phyloP scores from a whole-genome alignment of 2,888 invertebrate genomes.

The Ornithoptera priamus region DNA sequence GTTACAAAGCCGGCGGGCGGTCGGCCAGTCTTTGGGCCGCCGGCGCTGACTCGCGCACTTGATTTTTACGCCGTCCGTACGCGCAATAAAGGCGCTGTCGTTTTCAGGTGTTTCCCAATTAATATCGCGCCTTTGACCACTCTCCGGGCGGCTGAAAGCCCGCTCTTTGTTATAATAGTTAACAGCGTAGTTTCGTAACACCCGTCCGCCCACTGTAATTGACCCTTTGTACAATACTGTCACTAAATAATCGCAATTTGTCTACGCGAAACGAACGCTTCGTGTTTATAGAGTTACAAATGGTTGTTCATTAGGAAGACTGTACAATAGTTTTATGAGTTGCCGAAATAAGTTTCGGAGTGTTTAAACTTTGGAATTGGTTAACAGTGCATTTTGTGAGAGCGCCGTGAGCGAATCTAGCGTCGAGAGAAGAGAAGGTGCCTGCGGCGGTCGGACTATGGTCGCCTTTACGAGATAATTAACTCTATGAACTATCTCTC shows the following conservation, averaged over 20 bases:
- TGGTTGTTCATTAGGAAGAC: constrained; percentile 52
- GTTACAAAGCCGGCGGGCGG: constrained; percentile 75
- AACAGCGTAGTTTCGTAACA: constrained; percentile 63
- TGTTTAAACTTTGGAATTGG: constrained; percentile 73
- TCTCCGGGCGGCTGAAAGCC: constrained; percentile 56
- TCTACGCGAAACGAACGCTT: constrained; percentile 33
- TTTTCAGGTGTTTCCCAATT: constrained; percentile 78
- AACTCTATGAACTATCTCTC: constrained; percentile 72
- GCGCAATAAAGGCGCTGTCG: constrained; percentile 76
- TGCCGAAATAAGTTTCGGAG: constrained; percentile 70
- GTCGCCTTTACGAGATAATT: constrained; percentile 65
- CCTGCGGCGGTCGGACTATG: constrained; percentile 55
- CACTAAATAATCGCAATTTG: constrained; percentile 37
- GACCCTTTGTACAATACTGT: constrained; percentile 37
- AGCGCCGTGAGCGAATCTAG: constrained; percentile 42
- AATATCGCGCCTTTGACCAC: constrained; percentile 76
- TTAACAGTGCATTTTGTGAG: constrained; percentile 70
- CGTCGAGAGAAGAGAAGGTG: constrained; percentile 44
- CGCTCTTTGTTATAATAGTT: constrained; percentile 62
- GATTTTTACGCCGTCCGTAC: constrained; percentile 76
- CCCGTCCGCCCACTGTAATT: constrained; percentile 55
- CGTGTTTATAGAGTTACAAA: constrained; percentile 36
- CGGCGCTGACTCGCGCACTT: constrained; percentile 55
- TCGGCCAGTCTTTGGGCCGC: constrained; percentile 74
- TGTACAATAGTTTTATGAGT: constrained; percentile 74